These are phyloP conservation scores for Phasia obesa DNA, from an alignment of 2,888 invertebrate species.

Conservation along the genomic window DNA sequence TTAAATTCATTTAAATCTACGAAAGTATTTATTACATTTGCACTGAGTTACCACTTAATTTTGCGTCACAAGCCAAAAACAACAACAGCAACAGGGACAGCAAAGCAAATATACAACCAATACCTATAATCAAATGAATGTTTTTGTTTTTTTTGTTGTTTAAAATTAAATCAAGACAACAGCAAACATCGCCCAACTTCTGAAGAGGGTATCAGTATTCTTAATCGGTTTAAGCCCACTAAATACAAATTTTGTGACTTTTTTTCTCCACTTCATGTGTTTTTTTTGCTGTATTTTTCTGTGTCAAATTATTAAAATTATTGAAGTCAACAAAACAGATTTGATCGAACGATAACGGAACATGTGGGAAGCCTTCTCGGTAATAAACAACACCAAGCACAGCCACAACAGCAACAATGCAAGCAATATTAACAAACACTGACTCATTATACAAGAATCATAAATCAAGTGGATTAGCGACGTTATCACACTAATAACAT, in stretches of 20 bases:
- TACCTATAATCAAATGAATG: neutral
- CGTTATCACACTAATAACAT: constrained; percentile 81
- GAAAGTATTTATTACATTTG: constrained; percentile 50
- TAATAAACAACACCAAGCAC: constrained; percentile 61
- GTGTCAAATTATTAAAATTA: constrained; percentile 71
- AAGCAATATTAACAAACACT: constrained; percentile 59
- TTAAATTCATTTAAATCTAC: constrained; percentile 47
- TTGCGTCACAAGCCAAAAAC: constrained; percentile 36
- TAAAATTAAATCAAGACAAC: constrained; percentile 33
- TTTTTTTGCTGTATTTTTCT: constrained; percentile 39
- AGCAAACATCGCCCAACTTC: constrained; percentile 45
- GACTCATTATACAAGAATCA: constrained; percentile 73
- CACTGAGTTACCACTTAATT: constrained; percentile 47
- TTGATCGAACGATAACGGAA: constrained; percentile 66
- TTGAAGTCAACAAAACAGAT: constrained; percentile 69
- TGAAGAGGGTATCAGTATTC: constrained; percentile 55
- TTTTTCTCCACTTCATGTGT: constrained; percentile 5
- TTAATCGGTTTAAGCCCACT: constrained; percentile 70
- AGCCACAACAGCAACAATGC: constrained; percentile 35
- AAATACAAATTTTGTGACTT: constrained; percentile 57
- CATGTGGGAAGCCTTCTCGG: constrained; percentile 68
- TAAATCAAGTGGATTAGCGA: constrained; percentile 80
- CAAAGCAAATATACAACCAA: neutral
- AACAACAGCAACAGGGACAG: neutral
- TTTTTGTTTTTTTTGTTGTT: constrained; percentile 36